Percentiles rank a stretch among this genome's conserved stretches.
These are phyloP conservation scores for Nannobrachium achirus DNA, from an alignment of 2,113 vertebrate genomes.

Conservation along the genomic window DNA sequence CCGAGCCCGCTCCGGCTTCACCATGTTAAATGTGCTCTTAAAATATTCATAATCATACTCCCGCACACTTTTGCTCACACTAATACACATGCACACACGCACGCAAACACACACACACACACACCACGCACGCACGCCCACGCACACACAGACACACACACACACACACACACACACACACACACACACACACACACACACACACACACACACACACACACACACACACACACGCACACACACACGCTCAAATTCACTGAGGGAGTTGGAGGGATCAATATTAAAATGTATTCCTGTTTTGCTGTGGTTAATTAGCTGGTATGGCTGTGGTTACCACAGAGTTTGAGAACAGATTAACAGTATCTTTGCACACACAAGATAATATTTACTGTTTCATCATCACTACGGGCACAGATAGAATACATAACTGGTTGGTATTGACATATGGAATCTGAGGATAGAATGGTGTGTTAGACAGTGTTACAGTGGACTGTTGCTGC, in stretches of 20 bases:
- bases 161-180: conserved; percentile 32
- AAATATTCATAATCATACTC: conserved; percentile 89
- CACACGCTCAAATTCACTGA: conserved; percentile 63
- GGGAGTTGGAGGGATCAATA: conserved; percentile 78
- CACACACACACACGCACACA: conserved; percentile 43
- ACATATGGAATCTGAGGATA: conserved; percentile 41
- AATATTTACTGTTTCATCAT: conserved; percentile 65
- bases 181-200: conserved; percentile 30
- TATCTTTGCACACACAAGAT: conserved; percentile 70
- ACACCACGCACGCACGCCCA: conserved; percentile 27
- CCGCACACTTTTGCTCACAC: conserved; percentile 37
- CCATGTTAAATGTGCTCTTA: conserved; percentile 84
- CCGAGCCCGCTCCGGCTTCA: conserved; percentile 76
- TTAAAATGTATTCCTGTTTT: conserved; percentile 86
- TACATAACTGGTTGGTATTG: conserved; percentile 50
- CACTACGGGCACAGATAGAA: conserved; percentile 48
- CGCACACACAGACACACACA: conserved; percentile 28
- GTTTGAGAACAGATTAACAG: conserved; percentile 82
- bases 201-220: conserved; percentile 29
- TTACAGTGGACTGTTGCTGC: not conserved
- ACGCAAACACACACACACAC: conserved; percentile 41
- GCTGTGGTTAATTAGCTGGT: conserved; percentile 81
- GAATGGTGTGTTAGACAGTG: too few relatives aligned
- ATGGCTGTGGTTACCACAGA: conserved; percentile 74
- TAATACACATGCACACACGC: conserved; percentile 23